Conservation (phyloP, 1,140 invertebrate species). For the Lordiphosa stackelbergi region DNA sequence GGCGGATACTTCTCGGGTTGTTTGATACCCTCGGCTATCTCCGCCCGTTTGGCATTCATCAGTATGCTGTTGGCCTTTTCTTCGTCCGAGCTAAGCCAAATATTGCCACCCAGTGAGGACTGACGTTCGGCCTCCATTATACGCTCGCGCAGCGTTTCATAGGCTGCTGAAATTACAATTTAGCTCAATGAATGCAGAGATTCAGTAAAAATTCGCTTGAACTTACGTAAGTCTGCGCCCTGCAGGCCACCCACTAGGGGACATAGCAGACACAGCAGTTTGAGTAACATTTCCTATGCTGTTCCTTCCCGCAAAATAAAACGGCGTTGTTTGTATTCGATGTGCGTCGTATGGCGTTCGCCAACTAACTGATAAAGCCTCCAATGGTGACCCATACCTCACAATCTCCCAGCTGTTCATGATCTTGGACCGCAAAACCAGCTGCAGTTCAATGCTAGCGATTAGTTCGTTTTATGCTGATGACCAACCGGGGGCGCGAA, state of each 20-base stretch:
- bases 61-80: slow-evolving; percentile 71
- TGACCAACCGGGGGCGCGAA: slow-evolving; percentile 20
- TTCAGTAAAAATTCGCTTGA: too few relatives aligned
- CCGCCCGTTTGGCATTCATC: slow-evolving; percentile 70
- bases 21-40: slow-evolving; percentile 66
- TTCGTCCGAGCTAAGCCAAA: slow-evolving; percentile 66
- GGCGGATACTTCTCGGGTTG: slow-evolving; percentile 78
- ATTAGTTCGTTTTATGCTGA: slow-evolving; percentile 23
- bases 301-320: slow-evolving; percentile 13
- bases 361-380: slow-evolving; percentile 52
- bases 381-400: slow-evolving; percentile 31
- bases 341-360: slow-evolving; percentile 31
- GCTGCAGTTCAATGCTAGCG: slow-evolving; percentile 46
- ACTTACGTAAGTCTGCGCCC: slow-evolving; percentile 51
- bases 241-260: slow-evolving; percentile 16
- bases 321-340: slow-evolving; percentile 22
- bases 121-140: slow-evolving; percentile 67
- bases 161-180: slow-evolving; percentile 33
- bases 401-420: slow-evolving; percentile 41
- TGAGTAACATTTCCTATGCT: slow-evolving; percentile 28
- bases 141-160: slow-evolving; percentile 63
- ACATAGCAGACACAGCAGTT: slow-evolving; percentile 14
- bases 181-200: too few relatives aligned
- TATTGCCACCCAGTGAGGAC: slow-evolving; percentile 57
- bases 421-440: slow-evolving; percentile 35